Evolutionary conservation across 2,797 vertebrate genomes (phyloP).

Genomic region (Aratinga solstitialis): DNA sequence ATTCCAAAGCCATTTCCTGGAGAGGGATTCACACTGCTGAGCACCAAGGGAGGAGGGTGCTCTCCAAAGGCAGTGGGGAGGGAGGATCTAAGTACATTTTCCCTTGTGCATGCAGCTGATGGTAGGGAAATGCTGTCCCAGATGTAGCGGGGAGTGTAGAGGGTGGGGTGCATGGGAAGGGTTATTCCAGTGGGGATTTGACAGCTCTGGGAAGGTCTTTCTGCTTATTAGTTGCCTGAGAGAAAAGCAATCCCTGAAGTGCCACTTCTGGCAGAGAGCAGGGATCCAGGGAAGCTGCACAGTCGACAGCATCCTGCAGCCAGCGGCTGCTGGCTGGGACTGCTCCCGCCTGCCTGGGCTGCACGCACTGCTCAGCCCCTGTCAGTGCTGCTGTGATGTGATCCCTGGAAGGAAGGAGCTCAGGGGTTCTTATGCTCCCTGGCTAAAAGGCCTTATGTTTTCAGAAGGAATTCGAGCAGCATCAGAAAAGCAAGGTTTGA

Average conservation of each 20-base stretch:
- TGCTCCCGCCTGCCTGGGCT: neutral
- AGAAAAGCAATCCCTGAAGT: neutral
- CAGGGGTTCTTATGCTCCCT: neutral
- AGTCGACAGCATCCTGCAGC: neutral
- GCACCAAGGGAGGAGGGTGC: neutral
- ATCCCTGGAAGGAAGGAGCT: neutral
- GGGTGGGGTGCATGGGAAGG: neutral
- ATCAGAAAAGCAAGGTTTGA: neutral
- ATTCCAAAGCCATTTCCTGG: slow-evolving; percentile 10
- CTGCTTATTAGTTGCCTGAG: neutral
- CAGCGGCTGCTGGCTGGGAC: neutral
- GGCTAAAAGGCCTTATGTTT: neutral
- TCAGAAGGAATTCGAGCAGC: neutral
- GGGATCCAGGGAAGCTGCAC: neutral
- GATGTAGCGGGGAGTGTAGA: fast-evolving
- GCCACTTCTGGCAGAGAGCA: neutral
- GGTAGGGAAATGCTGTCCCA: neutral
- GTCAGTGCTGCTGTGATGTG: neutral
- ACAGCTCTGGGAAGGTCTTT: neutral
- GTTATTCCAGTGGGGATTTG: neutral
- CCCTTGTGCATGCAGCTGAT: neutral
- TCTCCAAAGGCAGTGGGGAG: neutral
- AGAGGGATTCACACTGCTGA: neutral
- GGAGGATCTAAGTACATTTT: neutral
- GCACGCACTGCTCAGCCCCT: neutral